Evolutionary conservation across 2,797 vertebrate genomes (phyloP).

Genomic region (Danio choprae): DNA sequence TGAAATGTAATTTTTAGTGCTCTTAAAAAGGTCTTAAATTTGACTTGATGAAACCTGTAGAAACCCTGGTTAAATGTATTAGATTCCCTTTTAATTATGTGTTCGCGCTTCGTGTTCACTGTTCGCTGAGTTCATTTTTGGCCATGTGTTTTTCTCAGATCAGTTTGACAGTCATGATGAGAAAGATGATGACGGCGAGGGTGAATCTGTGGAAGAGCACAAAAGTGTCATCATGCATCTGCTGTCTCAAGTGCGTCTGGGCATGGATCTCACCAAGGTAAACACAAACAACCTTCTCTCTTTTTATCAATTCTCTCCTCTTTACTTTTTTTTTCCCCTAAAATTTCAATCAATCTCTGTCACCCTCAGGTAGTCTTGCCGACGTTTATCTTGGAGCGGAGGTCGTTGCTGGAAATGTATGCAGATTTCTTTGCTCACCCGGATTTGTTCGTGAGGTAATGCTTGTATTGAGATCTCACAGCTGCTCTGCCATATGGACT

Average conservation of each 20-base stretch:
- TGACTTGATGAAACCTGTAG: too few relatives aligned
- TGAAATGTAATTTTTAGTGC: too few relatives aligned
- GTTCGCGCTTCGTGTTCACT: background rate
- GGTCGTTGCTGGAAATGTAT: constrained; percentile 98
- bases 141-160: constrained; percentile 74
- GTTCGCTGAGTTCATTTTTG: background rate
- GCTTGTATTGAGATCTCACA: background rate
- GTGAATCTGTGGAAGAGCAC: constrained; percentile 97
- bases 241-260: constrained; percentile 94
- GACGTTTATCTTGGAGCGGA: constrained; percentile 96
- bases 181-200: constrained; percentile 91
- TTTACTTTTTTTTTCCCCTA: background rate
- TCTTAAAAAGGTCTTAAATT: too few relatives aligned
- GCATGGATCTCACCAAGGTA: constrained; percentile 99
- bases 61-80: too few relatives aligned
- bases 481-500: background rate
- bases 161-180: constrained; percentile 94
- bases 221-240: constrained; percentile 99
- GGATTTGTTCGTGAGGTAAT: constrained; percentile 96
- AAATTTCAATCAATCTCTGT: background rate
- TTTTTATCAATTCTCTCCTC: background rate
- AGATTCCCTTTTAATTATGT: too few relatives aligned
- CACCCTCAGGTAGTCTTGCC: constrained; percentile 91
- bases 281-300: constrained; percentile 22
- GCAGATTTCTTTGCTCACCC: constrained; percentile 99